Evolutionary conservation across 1,140 invertebrate species (phyloP).

Genomic region (Drosophila nigrodunni): DNA sequence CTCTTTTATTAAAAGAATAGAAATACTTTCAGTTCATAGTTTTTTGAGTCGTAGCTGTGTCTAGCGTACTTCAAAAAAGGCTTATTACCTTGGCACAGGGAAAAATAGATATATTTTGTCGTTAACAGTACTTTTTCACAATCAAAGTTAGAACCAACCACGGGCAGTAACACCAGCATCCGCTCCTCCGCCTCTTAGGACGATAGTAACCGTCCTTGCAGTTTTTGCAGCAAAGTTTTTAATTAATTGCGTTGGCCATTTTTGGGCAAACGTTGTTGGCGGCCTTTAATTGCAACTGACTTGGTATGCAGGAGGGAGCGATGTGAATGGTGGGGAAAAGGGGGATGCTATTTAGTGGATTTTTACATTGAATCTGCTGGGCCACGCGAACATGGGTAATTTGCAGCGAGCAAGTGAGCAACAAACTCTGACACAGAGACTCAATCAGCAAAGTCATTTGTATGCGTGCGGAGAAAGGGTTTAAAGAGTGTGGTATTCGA

Average conservation of each 20-base stretch:
- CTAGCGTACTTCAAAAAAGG: too few species aligned
- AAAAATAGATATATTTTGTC: neutral
- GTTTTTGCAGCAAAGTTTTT: slow-evolving; percentile 66
- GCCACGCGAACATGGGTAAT: slow-evolving; percentile 69
- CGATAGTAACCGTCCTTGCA: slow-evolving; percentile 21
- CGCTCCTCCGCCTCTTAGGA: neutral
- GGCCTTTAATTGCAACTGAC: slow-evolving; percentile 57
- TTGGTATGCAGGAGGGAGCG: neutral
- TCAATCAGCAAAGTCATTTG: slow-evolving; percentile 75
- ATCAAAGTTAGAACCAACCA: slow-evolving; percentile 7
- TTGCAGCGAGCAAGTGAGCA: slow-evolving; percentile 40
- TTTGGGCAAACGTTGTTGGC: slow-evolving; percentile 42
- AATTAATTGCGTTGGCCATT: slow-evolving; percentile 73
- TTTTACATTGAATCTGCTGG: slow-evolving; percentile 28
- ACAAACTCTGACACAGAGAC: slow-evolving; percentile 20
- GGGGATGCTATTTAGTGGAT: neutral
- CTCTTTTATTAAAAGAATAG: too few species aligned
- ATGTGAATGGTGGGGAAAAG: neutral
- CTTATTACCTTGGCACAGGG: too few species aligned
- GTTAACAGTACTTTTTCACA: slow-evolving; percentile 18
- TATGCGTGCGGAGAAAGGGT: slow-evolving; percentile 12
- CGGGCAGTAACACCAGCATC: neutral
- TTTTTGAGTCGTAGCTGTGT: too few species aligned
- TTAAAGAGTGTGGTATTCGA: neutral
- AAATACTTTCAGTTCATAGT: too few species aligned